Evolutionary conservation across 2,888 invertebrate genomes (phyloP).

Genomic region (Mantis religiosa): DNA sequence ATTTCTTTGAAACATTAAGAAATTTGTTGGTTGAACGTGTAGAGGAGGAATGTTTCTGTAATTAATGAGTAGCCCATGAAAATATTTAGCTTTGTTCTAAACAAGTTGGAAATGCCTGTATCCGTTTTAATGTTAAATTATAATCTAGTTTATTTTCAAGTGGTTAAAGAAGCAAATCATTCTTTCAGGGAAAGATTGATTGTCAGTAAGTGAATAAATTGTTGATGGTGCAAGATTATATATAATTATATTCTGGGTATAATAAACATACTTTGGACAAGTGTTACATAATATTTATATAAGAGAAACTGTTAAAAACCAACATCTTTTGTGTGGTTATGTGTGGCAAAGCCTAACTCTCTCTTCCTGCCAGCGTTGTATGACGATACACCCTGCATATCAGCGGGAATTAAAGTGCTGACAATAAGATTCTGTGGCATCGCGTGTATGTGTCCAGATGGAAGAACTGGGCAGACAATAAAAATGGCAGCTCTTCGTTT

Average conservation of each 20-base stretch:
- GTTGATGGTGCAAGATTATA: too few species aligned
- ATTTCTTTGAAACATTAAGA: too few species aligned
- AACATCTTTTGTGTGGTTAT: background rate
- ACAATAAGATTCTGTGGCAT: background rate
- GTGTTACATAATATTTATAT: background rate
- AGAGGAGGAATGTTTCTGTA: too few species aligned
- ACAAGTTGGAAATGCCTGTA: too few species aligned
- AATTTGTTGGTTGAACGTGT: too few species aligned
- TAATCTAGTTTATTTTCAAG: too few species aligned
- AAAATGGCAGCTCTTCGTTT: background rate
- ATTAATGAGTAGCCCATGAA: too few species aligned
- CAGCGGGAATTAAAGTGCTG: background rate
- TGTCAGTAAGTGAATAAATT: too few species aligned
- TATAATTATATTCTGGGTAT: background rate
- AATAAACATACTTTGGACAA: background rate
- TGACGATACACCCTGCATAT: background rate
- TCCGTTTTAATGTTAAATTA: too few species aligned
- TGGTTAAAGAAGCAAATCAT: too few species aligned
- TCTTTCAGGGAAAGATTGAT: too few species aligned
- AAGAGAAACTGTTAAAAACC: background rate
- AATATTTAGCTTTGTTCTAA: too few species aligned
- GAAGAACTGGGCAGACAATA: background rate
- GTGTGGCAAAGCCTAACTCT: background rate
- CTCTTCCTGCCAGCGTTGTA: background rate
- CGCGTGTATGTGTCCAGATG: background rate